Conservation (phyloP, 2,888 invertebrate species). For the Gymnoscelis rufifasciata region DNA sequence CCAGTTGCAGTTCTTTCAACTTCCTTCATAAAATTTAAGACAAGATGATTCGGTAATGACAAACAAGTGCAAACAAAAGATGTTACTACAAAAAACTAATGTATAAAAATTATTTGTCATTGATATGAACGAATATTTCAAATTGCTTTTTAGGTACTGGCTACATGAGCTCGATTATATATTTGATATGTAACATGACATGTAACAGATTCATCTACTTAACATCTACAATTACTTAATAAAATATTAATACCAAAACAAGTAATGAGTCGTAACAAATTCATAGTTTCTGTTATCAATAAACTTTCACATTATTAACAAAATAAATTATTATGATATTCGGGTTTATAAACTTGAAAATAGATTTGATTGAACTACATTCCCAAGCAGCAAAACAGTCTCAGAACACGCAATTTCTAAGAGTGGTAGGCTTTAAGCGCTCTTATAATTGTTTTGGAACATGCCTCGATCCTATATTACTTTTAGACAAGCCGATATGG, state of each 20-base stretch:
- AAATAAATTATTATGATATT: constrained; percentile 6
- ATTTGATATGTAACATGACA: constrained; percentile 61
- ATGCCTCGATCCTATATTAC: too few relatives aligned
- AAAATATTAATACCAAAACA: not conserved
- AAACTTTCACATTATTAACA: constrained; percentile 20
- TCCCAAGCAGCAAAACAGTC: too few relatives aligned
- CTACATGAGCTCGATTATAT: constrained; percentile 44
- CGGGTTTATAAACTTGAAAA: constrained; percentile 10
- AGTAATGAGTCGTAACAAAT: constrained; percentile 2
- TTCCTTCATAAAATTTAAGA: too few relatives aligned
- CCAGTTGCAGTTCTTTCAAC: too few relatives aligned
- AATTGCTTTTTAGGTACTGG: constrained; percentile 49
- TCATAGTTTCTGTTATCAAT: constrained; percentile 8
- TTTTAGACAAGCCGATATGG: too few relatives aligned
- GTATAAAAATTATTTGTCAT: constrained; percentile 9
- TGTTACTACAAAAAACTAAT: too few relatives aligned
- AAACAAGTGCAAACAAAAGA: too few relatives aligned
- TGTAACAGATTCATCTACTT: constrained; percentile 45
- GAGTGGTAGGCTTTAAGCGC: too few relatives aligned
- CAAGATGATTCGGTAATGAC: too few relatives aligned
- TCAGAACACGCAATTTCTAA: too few relatives aligned
- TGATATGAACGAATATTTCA: constrained; percentile 29
- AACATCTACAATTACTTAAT: constrained; percentile 26
- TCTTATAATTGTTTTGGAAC: too few relatives aligned
- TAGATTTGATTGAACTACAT: constrained; percentile 11